A percentile compares a stretch with the other conserved stretches of the same genome.
Evolutionary conservation across 2,888 invertebrate species (phyloP).

Genomic region (Lampropteryx suffumata): DNA sequence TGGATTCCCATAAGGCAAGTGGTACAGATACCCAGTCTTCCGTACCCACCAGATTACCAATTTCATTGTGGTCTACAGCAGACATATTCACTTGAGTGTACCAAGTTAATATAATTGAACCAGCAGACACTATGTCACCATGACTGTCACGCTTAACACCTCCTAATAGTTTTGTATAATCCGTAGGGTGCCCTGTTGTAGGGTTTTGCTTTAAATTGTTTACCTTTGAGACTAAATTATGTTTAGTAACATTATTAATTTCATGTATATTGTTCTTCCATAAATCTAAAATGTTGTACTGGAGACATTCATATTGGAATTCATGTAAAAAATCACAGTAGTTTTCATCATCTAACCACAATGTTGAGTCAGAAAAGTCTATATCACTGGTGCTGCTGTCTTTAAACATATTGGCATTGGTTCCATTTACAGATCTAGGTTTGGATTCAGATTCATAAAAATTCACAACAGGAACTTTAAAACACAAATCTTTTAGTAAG

Average conservation of each 20-base stretch:
- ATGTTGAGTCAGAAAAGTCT: conserved; percentile 82
- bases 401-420: conserved; percentile 28
- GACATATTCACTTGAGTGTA: conserved; percentile 87
- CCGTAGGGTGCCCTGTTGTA: conserved; percentile 85
- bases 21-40: conserved; percentile 87
- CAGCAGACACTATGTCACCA: conserved; percentile 85
- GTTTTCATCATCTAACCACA: conserved; percentile 79
- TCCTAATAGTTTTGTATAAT: conserved; percentile 85
- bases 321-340: conserved; percentile 86
- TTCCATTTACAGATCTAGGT: conserved; percentile 47
- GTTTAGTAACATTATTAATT: conserved; percentile 79
- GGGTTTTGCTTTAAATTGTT: conserved; percentile 84
- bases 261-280: conserved; percentile 84
- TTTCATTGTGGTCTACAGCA: conserved; percentile 84
- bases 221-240: conserved; percentile 84
- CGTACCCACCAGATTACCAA: conserved; percentile 88
- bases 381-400: conserved; percentile 48
- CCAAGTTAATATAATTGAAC: conserved; percentile 85
- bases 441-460: conserved; percentile 51
- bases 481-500: conserved; percentile 65
- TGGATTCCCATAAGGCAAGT: conserved; percentile 84
- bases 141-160: conserved; percentile 80
- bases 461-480: conserved; percentile 72
- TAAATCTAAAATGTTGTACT: conserved; percentile 86
- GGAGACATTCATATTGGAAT: conserved; percentile 84